phyloP scores from a whole-genome alignment of 2,113 vertebrate genomes.

The Neolamprologus caudopunctatus region DNA sequence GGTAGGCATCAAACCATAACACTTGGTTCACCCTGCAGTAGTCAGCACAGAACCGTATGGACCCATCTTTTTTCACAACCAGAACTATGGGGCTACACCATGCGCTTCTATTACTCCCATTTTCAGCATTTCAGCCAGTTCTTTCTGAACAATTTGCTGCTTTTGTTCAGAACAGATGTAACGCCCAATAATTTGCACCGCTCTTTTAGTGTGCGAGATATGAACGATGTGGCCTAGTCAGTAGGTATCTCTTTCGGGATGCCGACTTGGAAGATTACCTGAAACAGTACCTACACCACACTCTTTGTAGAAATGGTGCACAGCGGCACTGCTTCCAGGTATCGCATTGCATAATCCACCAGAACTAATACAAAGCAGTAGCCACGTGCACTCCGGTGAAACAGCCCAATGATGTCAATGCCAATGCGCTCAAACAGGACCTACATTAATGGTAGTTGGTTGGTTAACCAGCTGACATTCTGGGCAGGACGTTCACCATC shows the following conservation, averaged over 20 bases:
- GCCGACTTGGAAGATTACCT: not conserved
- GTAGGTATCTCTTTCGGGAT: not conserved
- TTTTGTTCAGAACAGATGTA: fast-evolving
- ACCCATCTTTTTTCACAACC: not conserved
- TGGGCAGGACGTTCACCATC: not conserved
- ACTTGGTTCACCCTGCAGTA: not conserved
- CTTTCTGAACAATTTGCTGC: not conserved
- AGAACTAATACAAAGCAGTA: not conserved
- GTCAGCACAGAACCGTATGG: fast-evolving
- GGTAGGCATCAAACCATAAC: not conserved
- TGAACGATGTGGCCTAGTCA: not conserved
- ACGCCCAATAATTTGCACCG: fast-evolving
- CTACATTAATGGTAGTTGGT: not conserved
- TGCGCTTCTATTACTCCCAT: not conserved
- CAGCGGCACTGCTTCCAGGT: not conserved
- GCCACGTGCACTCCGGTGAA: not conserved
- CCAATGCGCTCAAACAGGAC: not conserved
- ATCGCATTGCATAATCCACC: not conserved
- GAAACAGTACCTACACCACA: not conserved
- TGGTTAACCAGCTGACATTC: not conserved
- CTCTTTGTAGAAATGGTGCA: not conserved
- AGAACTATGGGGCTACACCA: not conserved
- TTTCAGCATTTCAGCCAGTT: not conserved
- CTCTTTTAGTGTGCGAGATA: fast-evolving
- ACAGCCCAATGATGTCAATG: not conserved